Percentiles rank a stretch among this genome's conserved stretches.
phyloP scores from a whole-genome alignment of 2,888 invertebrate species.

The Diarsia mendica region DNA sequence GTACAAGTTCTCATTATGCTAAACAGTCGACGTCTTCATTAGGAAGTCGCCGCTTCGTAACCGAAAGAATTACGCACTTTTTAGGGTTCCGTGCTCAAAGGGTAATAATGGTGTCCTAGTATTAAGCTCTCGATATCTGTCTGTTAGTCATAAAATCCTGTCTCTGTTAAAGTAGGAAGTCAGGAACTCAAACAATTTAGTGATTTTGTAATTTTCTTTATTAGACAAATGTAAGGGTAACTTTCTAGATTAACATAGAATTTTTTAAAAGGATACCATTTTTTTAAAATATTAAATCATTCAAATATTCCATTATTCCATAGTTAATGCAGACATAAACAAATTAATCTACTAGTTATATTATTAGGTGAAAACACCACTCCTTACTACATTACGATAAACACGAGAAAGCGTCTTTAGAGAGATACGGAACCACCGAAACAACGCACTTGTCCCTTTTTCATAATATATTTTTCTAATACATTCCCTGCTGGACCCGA shows the following conservation, averaged over 20 bases:
- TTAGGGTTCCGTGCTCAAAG: conserved; percentile 43
- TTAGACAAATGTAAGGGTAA: not conserved
- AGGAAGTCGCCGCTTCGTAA: conserved; percentile 73
- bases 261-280: not conserved
- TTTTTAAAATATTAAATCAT: not conserved
- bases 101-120: not conserved
- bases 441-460: conserved; percentile 23
- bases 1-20: conserved; percentile 86
- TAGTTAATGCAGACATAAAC: too few relatives aligned
- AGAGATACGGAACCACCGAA: conserved; percentile 22
- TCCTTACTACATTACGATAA: not conserved
- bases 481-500: conserved; percentile 51
- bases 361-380: not conserved
- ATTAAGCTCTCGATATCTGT: conserved; percentile 6
- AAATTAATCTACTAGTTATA: not conserved
- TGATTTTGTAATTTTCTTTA: not conserved
- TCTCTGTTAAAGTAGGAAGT: not conserved
- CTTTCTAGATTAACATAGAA: not conserved
- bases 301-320: too few relatives aligned
- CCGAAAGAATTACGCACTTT: conserved; percentile 60
- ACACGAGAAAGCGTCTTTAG: not conserved
- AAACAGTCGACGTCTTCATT: conserved; percentile 80
- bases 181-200: not conserved
- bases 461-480: conserved; percentile 53
- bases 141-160: conserved; percentile 6